Base-by-base conservation (phyloP, 2,113 vertebrate species). In the Channa maculata region DNA sequence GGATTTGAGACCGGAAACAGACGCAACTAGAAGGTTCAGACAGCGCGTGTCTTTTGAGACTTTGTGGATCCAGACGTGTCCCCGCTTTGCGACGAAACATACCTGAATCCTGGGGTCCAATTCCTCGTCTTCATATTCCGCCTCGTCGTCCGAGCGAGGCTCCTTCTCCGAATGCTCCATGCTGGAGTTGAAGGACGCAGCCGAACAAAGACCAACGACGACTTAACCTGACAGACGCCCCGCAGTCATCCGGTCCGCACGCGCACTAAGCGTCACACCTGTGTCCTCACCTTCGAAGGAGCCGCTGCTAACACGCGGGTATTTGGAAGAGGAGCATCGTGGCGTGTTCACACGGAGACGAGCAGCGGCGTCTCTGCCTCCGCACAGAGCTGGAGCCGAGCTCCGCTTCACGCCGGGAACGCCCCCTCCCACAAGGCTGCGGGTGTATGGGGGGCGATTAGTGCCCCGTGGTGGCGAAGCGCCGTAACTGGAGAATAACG, bases 61-160 rank as follows among this genome's bases (percentile, higher is more conserved):
- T 24, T 24, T 24, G 24, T 24, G 24, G 24, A 24, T 24, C 24
- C 24, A 24, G 24, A 24, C 24, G 24, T 24, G 24, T 24, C 24
- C 24, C 24, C 24, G 24, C 24, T 24, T 24, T 24, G 24, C 24
- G 24, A 24, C 24, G 39, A 41, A 41, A 41, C 4, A 7, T 81
- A 98, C 97, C 96, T 98, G 97, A 69, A 99, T 96, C 49, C 97
- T 92, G 48, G 97, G 97, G 39, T 99, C 97, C 90, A 98, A 96
- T 88, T 98, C 96, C 78, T 97, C 95, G 14, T 95, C 94, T 10
- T 93, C 93, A 9, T 92, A 92, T 9, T 94, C 93, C 3, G 71
- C 50, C 74, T 95, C 94, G 43, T 93, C 93, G 6, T 94, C 93
- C 8, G 93, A 88, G 66, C 85, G 52, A 73, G 77, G 84, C 50